Conservation (phyloP, 2,113 vertebrate species). For the Petrocephalus microphthalmus region DNA sequence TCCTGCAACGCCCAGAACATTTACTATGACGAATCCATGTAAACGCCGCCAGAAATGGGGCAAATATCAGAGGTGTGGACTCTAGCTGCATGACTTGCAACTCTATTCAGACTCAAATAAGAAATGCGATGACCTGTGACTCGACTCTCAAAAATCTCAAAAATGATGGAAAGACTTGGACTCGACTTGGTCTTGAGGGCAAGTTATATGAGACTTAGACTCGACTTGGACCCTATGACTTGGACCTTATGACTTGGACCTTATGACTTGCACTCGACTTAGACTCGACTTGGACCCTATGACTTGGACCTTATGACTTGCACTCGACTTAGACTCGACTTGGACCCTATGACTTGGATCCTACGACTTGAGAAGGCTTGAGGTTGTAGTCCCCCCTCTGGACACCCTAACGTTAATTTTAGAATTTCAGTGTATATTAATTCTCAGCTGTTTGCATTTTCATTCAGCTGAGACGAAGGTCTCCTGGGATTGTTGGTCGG, state of each 20-base stretch:
- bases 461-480: not conserved
- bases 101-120: not conserved
- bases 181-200: not conserved
- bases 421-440: not conserved
- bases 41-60: not conserved
- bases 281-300: not conserved
- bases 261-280: not conserved
- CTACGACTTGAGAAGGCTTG: not conserved
- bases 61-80: not conserved
- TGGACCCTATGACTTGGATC: not conserved
- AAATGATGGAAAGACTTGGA: not conserved
- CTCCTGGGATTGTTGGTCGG: not conserved
- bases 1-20: not conserved
- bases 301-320: too few species aligned
- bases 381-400: not conserved
- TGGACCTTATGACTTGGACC: not conserved
- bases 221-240: not conserved
- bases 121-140: not conserved
- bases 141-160: not conserved
- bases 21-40: slow-evolving; percentile 9
- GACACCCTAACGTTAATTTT: not conserved
- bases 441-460: not conserved
- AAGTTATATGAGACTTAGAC: not conserved
- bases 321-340: not conserved
- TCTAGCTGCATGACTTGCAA: not conserved